A percentile compares a stretch with the other conserved stretches of the same genome.
These are phyloP conservation scores for Zele albiditarsus DNA, from an alignment of 2,888 invertebrate species.

Conservation along the genomic window DNA sequence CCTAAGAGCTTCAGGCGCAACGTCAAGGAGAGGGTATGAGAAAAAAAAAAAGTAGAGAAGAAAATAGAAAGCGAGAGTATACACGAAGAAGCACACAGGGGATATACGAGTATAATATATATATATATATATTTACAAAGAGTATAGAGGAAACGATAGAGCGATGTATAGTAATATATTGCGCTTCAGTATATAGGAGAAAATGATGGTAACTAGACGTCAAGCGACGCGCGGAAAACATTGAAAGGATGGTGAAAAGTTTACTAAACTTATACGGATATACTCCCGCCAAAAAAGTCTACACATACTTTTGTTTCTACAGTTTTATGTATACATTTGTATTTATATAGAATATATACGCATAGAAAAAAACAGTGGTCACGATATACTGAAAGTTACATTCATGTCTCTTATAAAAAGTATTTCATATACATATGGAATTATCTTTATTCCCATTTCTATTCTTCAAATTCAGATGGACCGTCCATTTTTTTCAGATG, in stretches of 20 bases:
- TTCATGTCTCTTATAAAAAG: too few relatives aligned
- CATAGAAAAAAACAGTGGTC: too few relatives aligned
- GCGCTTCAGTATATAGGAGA: slow-evolving; percentile 21
- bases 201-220: slow-evolving; percentile 22
- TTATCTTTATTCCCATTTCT: too few relatives aligned
- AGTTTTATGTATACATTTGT: not conserved
- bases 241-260: slow-evolving; percentile 37
- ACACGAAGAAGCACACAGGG: slow-evolving; percentile 36
- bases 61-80: slow-evolving; percentile 44
- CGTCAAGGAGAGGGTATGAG: slow-evolving; percentile 25
- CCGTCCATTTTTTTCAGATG: too few relatives aligned
- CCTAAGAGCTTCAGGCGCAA: slow-evolving; percentile 23
- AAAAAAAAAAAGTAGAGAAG: slow-evolving; percentile 40
- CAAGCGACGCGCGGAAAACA: slow-evolving; percentile 21
- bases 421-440: too few relatives aligned
- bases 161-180: slow-evolving; percentile 14
- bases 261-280: slow-evolving; percentile 43
- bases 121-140: slow-evolving; percentile 22
- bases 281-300: slow-evolving; percentile 26
- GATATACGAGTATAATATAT: slow-evolving; percentile 27
- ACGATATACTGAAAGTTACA: too few relatives aligned
- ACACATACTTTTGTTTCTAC: slow-evolving; percentile 23
- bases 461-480: too few relatives aligned
- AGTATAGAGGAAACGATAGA: slow-evolving; percentile 10
- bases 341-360: too few relatives aligned